Percentiles rank a stretch among this genome's conserved stretches.
Conservation (phyloP, 2,888 invertebrate species). For the Dysmachus trigonus region DNA sequence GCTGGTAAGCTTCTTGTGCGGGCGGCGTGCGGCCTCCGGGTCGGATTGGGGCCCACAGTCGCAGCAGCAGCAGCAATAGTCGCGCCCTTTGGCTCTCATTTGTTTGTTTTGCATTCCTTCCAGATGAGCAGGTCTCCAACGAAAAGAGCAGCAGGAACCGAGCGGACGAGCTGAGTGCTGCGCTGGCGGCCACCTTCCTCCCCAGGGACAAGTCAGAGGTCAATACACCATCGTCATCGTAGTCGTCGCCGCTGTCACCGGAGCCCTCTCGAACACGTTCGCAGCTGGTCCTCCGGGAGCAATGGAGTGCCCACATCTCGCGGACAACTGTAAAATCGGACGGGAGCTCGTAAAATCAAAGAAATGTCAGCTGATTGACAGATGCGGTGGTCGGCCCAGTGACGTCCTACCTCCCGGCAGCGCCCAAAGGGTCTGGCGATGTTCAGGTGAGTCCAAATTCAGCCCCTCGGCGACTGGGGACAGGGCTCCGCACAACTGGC, state of each 20-base stretch:
- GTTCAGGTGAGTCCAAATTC: constrained; percentile 52
- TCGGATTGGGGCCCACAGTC: too few relatives aligned
- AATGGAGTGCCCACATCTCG: constrained; percentile 77
- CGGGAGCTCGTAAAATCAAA: constrained; percentile 65
- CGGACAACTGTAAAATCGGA: constrained; percentile 71
- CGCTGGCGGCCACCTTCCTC: background rate
- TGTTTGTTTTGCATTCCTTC: background rate
- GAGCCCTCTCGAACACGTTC: background rate
- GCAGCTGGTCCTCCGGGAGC: background rate
- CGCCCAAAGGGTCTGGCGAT: constrained; percentile 53
- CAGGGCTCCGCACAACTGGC: background rate
- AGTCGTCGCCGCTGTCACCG: background rate
- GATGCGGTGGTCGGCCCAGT: constrained; percentile 67
- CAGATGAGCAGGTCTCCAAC: background rate
- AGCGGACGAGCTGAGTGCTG: background rate
- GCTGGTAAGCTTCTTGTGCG: background rate
- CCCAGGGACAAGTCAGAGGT: constrained; percentile 14
- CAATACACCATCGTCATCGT: background rate
- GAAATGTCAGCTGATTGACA: constrained; percentile 69
- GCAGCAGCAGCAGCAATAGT: too few relatives aligned
- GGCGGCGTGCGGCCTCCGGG: background rate
- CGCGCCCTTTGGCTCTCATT: background rate
- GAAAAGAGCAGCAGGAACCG: background rate
- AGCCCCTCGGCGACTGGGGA: background rate
- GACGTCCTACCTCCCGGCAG: constrained; percentile 52